Conservation (phyloP, 35 echinoderm and acorn worm species). For the Amphiura filiformis region DNA sequence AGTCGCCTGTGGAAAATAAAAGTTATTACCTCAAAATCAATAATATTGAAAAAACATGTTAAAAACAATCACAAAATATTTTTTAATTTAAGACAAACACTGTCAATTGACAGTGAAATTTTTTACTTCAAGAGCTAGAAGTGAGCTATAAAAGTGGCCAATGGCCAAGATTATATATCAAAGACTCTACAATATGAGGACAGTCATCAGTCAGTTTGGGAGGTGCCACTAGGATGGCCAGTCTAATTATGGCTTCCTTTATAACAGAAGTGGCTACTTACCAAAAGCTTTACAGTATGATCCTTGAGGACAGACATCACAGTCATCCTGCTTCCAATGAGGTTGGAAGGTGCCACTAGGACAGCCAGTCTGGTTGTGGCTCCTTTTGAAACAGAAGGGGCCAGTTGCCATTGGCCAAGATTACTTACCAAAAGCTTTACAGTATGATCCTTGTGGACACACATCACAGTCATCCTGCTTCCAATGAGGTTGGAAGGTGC, state of each 20-base stretch:
- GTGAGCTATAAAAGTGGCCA: too few relatives aligned
- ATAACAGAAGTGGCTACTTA: too few relatives aligned
- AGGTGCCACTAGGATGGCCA: too few relatives aligned
- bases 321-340: conserved; percentile 75
- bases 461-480: conserved; percentile 65
- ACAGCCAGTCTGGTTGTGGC: conserved; percentile 78
- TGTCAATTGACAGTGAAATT: not conserved
- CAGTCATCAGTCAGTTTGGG: too few relatives aligned
- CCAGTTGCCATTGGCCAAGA: too few relatives aligned
- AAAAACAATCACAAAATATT: not conserved
- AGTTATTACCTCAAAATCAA: too few relatives aligned
- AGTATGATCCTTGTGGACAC: conserved; percentile 82
- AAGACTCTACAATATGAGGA: too few relatives aligned
- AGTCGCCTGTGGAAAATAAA: conserved; percentile 78
- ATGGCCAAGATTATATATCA: too few relatives aligned
- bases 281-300: conserved; percentile 90
- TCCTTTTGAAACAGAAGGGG: conserved; percentile 74
- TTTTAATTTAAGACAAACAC: not conserved
- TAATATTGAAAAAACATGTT: conserved; percentile 4
- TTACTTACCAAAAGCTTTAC: conserved; percentile 83
- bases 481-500: conserved; percentile 93
- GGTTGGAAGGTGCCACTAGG: conserved; percentile 89
- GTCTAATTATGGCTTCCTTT: too few relatives aligned
- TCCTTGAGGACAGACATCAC: conserved; percentile 80
- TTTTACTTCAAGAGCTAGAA: too few relatives aligned